Conservation (phyloP, 2,113 vertebrate species). For the Aegithalos caudatus region DNA sequence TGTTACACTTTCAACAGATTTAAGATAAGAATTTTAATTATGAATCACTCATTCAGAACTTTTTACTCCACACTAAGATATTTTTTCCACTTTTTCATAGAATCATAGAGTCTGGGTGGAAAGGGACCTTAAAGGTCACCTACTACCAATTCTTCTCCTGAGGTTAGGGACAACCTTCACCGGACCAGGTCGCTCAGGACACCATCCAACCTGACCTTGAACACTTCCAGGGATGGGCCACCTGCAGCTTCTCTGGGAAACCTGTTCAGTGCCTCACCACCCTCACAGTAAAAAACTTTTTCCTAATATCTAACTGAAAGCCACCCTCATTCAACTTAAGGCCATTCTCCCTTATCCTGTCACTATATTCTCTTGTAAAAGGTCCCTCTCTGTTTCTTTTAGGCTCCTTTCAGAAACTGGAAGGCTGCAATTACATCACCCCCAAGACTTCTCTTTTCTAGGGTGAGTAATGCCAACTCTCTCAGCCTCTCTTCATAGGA, state of each 20-base stretch:
- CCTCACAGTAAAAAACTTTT: not conserved
- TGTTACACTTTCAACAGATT: not conserved
- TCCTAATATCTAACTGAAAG: not conserved
- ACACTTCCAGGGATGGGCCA: rapidly evolving
- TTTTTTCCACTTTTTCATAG: not conserved
- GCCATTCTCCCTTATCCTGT: not conserved
- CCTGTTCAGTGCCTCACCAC: not conserved
- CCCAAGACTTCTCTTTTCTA: not conserved
- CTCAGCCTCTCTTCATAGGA: not conserved
- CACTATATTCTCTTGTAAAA: not conserved
- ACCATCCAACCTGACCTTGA: not conserved
- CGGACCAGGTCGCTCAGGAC: not conserved
- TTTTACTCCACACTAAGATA: rapidly evolving
- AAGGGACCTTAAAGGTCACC: not conserved
- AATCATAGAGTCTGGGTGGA: not conserved
- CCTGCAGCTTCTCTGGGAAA: not conserved
- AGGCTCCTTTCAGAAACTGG: not conserved
- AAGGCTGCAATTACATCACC: not conserved
- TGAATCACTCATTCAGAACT: not conserved
- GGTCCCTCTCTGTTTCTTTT: not conserved
- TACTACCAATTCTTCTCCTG: not conserved
- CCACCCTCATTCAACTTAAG: not conserved
- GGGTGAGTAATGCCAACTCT: not conserved
- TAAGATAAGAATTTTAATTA: not conserved
- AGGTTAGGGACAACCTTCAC: not conserved